Evolutionary conservation across 2,888 invertebrate genomes (phyloP).

Genomic region (Philhelius pedissequus): DNA sequence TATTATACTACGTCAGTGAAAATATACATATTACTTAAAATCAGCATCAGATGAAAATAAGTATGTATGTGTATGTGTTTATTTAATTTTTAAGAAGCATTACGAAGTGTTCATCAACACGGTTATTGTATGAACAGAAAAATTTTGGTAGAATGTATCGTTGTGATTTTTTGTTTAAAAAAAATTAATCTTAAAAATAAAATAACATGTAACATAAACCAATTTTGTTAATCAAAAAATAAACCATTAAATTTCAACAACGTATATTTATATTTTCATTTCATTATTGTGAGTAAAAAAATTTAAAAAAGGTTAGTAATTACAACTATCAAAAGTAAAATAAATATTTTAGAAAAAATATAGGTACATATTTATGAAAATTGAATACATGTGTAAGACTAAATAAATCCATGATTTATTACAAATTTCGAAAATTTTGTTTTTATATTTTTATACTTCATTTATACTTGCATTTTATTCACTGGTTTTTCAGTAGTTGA

Average conservation of each 20-base stretch:
- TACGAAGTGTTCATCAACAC: too few species aligned
- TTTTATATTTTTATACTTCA: too few species aligned
- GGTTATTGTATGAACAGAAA: neutral
- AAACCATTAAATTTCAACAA: too few species aligned
- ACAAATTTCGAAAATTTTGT: too few species aligned
- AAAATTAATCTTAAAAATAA: neutral
- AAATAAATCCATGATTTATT: neutral
- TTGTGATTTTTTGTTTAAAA: neutral
- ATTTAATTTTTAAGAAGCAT: neutral
- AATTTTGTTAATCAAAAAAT: neutral
- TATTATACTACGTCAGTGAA: neutral
- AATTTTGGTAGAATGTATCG: neutral
- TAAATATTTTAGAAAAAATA: neutral
- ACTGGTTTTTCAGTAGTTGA: too few species aligned
- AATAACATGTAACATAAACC: neutral
- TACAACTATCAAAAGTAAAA: neutral
- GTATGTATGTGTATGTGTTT: neutral
- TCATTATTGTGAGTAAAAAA: too few species aligned
- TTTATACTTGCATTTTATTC: too few species aligned
- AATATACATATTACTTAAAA: neutral
- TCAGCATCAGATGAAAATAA: neutral
- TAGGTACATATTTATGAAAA: slow-evolving; percentile 8
- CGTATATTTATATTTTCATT: too few species aligned
- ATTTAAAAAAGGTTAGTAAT: slow-evolving; percentile 31
- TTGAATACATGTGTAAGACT: neutral